Base-by-base conservation (phyloP, 2,888 invertebrate species). In the Limnephilus auricula region DNA sequence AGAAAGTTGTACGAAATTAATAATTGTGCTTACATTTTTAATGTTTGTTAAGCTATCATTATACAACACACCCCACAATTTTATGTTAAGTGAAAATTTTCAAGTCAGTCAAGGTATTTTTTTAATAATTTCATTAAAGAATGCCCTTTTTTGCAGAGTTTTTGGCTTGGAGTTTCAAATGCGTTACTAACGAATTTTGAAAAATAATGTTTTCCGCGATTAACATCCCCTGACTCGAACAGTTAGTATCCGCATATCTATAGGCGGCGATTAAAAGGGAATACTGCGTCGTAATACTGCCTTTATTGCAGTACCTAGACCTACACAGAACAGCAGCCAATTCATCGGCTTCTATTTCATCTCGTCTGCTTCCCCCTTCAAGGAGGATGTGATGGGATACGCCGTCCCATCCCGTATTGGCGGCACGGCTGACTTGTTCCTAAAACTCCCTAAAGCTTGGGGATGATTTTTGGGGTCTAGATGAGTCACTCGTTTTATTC, bases 401-500 rank as follows among this genome's bases (percentile, higher is more conserved):
- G 2, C 85, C 25, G 32, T 25, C 12, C 82, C 34, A 25, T 34
- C 82, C 34, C 31, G 13, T 12, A 40, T 15, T 15, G 13, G 34
- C 85, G 85, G 85, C 65, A 37, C 85, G 85, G 40, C 85, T 85
- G 85, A 85, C 40, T 85, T 40, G 37, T 30, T 34, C 18, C 85
- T 45, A 30, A 37, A 65, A 30, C 40, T 85, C 85, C 30, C 85
- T 30, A 10, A 40, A 40, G 30, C n/a, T 85, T 45, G 40, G 85
- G 85, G 45, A 45, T 85, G 85, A 85, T 40, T 40, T 85, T 85
- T 40, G n/a, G 85, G 40, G 85, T 40, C 45, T 45, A 85, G 85
- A 85, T 85, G 85, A 85, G 45, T 85, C 85, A 85, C 45, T 85
- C 85, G 25, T 85, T 85, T 45, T 85, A 45, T 45, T 40, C 65